Base-by-base conservation (phyloP, 2,888 invertebrate species). In the Epinotia bilunana region DNA sequence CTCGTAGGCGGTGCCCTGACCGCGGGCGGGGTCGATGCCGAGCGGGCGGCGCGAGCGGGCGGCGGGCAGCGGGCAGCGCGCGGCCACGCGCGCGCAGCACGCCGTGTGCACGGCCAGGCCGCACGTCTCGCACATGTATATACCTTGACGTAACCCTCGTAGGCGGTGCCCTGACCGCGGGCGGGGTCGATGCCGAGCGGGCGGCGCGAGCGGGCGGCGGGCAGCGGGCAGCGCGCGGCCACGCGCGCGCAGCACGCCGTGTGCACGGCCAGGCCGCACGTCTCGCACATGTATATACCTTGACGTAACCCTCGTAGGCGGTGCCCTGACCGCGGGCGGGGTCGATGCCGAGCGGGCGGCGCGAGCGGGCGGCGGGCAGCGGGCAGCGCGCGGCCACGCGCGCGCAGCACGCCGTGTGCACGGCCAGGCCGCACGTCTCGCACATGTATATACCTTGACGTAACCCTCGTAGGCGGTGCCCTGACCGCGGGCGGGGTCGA, bases 121-220 rank as follows among this genome's bases (percentile, higher is more conserved):
- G 91, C 99, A 99, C 74, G 97, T 97, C 93, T 98, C 98, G 91
- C 99, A 99, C n/a, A n/a, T n/a, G n/a, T n/a, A n/a, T n/a, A n/a
- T n/a, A n/a, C n/a, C n/a, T n/a, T n/a, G n/a, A n/a, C n/a, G n/a
- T 33, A 77, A 6, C 77, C 60, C 63, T 69, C 68, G 68, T 69
- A 57, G 64, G 60, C 68, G 28, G 33, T 18, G n/a, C 43, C 39
- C 43, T 46, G 46, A 0, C n/a, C 63, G 33, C 61, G 61, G 9
- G 61, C 61, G 61, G 61, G 61, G 61, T 61, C 61, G 61, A 61
- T 61, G 61, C 61, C 61, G 61, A 61, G 61, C 61, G 61, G 61
- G n/a, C 58, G 58, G 58, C 61, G 53, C 33, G 61, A n/a, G 62
- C 43, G 43, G 11, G 62, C 62, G 62, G 39, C 43, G 62, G 39